Evolutionary conservation across 2,888 invertebrate species (phyloP), one percentile per base, ranked within the genome.

Genomic region (Polydrusus pterygomalis): DNA sequence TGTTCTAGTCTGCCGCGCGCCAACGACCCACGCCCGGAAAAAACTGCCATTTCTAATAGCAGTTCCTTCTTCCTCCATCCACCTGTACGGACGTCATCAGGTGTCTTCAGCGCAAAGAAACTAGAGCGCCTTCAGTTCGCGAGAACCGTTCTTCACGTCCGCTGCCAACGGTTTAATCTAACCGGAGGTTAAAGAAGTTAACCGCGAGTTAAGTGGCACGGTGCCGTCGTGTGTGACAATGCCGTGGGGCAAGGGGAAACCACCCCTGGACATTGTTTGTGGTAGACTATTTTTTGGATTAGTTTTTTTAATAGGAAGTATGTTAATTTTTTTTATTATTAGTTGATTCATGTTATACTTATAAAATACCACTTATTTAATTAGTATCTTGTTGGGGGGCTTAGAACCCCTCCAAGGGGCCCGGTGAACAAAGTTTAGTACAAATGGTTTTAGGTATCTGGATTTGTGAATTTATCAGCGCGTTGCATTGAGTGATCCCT

Each of bases 101-200:
- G 6, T n/a, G 25, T 54, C 30, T 54, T 54, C 54, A 30, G 25
- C 54, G 54, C n/a, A 25, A 30, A 54, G 54, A 54, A 54, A 30
- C 54, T 54, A 54, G 54, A 54, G 54, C 54, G 54, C 13, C 54
- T 54, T 54, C 13, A 54, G 54, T 54, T 54, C 17, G 25, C 54
- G 54, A 54, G 25, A 30, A 54, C 10, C 54, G 25, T 25, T 54
- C 54, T 30, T 30, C n/a, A 25, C n/a, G 30, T 54, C 54, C 30
- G n/a, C 54, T 30, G n/a, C 25, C 25, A 20, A 54, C 54, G 54
- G 54, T 54, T 30, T 13, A 30, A n/a, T 54, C 11, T 25, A 54
- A 54, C 54, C 30, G 1, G 25, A 25, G 54, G 54, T 13, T 30
- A 13, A 30, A 9, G n/a, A 25, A 9, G 8, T 9, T 30, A 54